Conservation (phyloP, 2,888 invertebrate species). For the Gnatocerus cornutus region DNA sequence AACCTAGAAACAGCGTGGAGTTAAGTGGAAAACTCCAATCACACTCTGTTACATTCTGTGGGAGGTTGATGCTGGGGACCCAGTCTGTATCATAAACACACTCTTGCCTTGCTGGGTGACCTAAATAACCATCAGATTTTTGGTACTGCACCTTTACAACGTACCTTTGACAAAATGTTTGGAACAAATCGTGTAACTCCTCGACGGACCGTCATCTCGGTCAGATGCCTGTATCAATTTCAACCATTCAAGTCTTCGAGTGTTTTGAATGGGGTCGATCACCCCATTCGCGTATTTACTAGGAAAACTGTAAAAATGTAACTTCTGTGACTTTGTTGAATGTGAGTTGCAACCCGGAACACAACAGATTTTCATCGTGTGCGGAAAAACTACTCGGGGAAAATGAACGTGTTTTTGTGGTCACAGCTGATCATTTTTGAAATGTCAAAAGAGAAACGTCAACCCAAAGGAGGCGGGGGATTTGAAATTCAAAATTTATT, state of each 20-base stretch:
- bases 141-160: neutral
- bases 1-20: neutral
- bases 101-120: neutral
- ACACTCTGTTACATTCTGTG: neutral
- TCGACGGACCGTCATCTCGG: too few relatives aligned
- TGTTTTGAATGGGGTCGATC: neutral
- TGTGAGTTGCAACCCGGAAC: slow-evolving; percentile 10
- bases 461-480: neutral
- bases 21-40: neutral
- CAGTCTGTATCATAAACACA: neutral
- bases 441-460: neutral
- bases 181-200: neutral
- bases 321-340: neutral
- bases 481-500: neutral
- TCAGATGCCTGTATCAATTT: neutral
- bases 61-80: slow-evolving; percentile 1
- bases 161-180: slow-evolving; percentile 7
- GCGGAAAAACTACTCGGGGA: neutral
- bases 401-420: neutral
- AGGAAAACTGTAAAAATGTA: neutral
- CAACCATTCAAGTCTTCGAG: neutral
- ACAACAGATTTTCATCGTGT: slow-evolving; percentile 1
- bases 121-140: slow-evolving; percentile 5
- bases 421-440: slow-evolving; percentile 4
- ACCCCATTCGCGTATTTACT: neutral